These are phyloP conservation scores for Trachemys scripta DNA, from an alignment of 2,113 vertebrate genomes.

Conservation along the genomic window DNA sequence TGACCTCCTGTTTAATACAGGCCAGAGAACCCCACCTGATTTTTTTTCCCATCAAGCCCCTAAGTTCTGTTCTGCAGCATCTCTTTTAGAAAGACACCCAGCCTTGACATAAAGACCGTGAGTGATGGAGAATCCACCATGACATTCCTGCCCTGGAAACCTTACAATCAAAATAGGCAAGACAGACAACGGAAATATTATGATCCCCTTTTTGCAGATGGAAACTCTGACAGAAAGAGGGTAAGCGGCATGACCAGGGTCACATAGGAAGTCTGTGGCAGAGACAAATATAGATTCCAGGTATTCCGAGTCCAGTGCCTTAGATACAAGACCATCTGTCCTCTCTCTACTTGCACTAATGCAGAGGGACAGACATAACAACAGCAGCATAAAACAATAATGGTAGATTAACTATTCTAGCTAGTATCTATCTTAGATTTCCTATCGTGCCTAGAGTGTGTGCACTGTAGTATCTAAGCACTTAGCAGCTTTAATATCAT, in stretches of 20 bases:
- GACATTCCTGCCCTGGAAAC: background rate
- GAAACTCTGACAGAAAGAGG: background rate
- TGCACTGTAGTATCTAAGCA: background rate
- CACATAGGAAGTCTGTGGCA: background rate
- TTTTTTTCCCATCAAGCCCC: background rate
- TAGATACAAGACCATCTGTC: background rate
- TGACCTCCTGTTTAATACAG: background rate
- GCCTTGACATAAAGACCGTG: background rate
- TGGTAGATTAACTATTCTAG: background rate
- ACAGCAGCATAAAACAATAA: background rate
- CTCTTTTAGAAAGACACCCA: background rate
- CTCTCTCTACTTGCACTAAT: background rate
- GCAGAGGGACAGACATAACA: background rate
- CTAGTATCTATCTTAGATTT: background rate
- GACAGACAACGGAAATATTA: background rate
- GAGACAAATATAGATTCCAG: background rate
- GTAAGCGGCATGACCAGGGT: background rate
- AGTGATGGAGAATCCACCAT: background rate
- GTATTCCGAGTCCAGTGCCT: background rate
- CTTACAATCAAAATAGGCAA: background rate
- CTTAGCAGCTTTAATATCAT: background rate
- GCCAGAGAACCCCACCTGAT: background rate
- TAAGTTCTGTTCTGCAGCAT: background rate
- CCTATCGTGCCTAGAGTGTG: background rate
- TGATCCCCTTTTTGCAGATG: background rate